phyloP scores from a whole-genome alignment of 2,113 vertebrate genomes.

The Podilymbus podiceps region DNA sequence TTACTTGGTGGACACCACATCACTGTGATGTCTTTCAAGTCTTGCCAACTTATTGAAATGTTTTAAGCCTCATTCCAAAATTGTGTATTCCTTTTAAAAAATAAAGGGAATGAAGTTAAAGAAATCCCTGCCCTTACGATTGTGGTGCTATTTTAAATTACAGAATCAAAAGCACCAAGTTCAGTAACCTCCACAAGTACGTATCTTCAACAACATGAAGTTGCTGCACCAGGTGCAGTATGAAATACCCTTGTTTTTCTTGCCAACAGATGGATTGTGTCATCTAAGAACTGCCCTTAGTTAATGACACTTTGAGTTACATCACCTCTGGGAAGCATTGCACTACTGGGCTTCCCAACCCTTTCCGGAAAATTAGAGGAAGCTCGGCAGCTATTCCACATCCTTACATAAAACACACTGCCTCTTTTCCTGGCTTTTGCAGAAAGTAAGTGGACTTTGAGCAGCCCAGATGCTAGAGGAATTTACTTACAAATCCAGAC shows the following conservation, averaged over 20 bases:
- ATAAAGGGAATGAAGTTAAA: not conserved
- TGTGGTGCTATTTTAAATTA: not conserved
- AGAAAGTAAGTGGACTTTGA: not conserved
- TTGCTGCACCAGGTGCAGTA: not conserved
- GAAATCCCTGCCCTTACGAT: not conserved
- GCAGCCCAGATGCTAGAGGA: not conserved
- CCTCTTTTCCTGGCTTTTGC: not conserved
- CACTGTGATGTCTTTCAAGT: not conserved
- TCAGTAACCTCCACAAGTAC: not conserved
- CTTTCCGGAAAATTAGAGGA: not conserved
- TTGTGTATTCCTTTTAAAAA: not conserved
- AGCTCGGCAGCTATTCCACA: not conserved
- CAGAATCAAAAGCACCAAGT: not conserved
- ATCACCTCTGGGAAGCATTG: not conserved
- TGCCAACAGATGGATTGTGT: not conserved
- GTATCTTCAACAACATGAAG: not conserved
- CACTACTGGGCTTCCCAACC: not conserved
- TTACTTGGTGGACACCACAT: not conserved
- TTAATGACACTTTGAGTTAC: not conserved
- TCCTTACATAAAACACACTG: not conserved
- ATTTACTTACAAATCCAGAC: not conserved
- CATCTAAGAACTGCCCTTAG: not conserved
- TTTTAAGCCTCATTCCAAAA: not conserved
- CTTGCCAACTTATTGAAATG: not conserved
- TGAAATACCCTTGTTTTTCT: not conserved